Conservation (phyloP, 2,797 vertebrate species). For the Synanceia verrucosa region DNA sequence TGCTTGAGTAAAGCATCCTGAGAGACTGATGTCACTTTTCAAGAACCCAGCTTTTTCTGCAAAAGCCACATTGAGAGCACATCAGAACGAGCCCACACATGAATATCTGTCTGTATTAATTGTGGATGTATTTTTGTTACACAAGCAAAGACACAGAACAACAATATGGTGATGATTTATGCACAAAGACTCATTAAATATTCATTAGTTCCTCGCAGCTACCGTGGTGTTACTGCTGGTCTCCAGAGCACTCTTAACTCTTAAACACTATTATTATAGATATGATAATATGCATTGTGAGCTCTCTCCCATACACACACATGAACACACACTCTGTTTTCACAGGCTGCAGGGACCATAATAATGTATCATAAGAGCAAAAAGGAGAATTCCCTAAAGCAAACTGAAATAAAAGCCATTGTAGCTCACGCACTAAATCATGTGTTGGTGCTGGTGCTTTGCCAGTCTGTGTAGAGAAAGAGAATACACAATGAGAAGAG, state of each 20-base stretch:
- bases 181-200: constrained; percentile 11
- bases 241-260: constrained; percentile 29
- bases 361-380: constrained; percentile 58
- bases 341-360: constrained; percentile 37
- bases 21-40: neutral
- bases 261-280: constrained; percentile 38
- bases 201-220: constrained; percentile 28
- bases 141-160: neutral
- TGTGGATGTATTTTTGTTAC: neutral
- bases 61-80: neutral
- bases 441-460: constrained; percentile 22
- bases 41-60: neutral
- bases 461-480: constrained; percentile 6
- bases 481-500: neutral
- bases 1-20: neutral
- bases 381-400: constrained; percentile 57
- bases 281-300: constrained; percentile 31
- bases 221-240: neutral
- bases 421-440: constrained; percentile 52
- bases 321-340: neutral
- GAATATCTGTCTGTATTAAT: neutral
- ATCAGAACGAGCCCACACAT: neutral
- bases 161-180: neutral
- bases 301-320: neutral
- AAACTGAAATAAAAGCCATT: constrained; percentile 58